Evolutionary conservation across 2,113 vertebrate species (phyloP), one percentile per base, ranked within the genome.

Genomic region (Pluvianellus socialis): DNA sequence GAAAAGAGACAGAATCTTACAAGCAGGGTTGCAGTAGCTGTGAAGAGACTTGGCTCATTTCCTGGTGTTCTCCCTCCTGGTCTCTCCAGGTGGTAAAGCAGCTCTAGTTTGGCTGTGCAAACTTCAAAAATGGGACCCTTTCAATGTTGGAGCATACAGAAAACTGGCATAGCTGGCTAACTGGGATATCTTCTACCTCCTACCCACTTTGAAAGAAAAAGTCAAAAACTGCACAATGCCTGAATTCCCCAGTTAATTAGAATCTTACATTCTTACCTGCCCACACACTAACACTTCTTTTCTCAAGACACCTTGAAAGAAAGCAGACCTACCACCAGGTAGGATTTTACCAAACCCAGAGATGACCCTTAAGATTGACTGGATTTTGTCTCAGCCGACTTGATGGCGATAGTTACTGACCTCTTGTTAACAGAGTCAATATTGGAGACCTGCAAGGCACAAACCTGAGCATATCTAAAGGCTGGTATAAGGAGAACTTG

Each of bases 401-500:
- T 19, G 13, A 35, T 2, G 35, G 12, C 33, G 32, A 1, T 32
- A 26, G 23, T 80, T 70, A n/a, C 53, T 74, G 59, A 68, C 10
- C n/a, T 71, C 35, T 50, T 35, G 30, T 47, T 65, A 56, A 42
- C 4, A 33, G 28, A 23, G 20, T 21, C 27, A 7, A 17, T 2
- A 6, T 12, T 42, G 9, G 33, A 44, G 38, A 35, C 42, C 28
- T 2, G 5, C 1, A 4, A 44, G 42, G 65, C 44, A 16, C 1
- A 1, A 65, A 50, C 15, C 68, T 13, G 38, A 40, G 63, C 38
- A 7, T 20, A 65, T 14, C 38, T 24, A n/a, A 33, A 8, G 22
- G 14, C 0, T 0, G 1, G 7, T 62, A 6, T 45, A 21, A 49
- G 26, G 52, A 62, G 14, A 59, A 0, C 5, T 45, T 45, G 4